Conservation (phyloP, 2,888 invertebrate species). For the Cataglyphis livida region DNA sequence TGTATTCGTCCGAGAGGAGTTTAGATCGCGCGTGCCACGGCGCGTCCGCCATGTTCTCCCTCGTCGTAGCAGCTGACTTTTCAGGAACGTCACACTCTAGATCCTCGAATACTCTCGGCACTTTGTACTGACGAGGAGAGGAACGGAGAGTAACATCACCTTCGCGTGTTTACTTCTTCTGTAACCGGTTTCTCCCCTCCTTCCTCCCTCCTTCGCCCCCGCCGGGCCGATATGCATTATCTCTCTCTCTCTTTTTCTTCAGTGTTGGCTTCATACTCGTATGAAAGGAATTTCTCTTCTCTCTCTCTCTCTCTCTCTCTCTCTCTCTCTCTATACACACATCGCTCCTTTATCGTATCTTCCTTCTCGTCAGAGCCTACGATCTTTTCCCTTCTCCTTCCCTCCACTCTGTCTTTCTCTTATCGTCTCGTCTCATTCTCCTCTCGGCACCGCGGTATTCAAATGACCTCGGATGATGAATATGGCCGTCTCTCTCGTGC, state of each 20-base stretch:
- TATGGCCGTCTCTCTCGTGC: conserved; percentile 69
- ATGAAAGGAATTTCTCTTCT: conserved; percentile 11
- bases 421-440: conserved; percentile 62
- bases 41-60: conserved; percentile 33
- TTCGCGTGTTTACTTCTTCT: conserved; percentile 84
- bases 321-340: conserved; percentile 51
- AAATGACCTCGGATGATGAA: conserved; percentile 80
- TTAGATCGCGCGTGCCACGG: conserved; percentile 47
- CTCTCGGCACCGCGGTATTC: conserved; percentile 72
- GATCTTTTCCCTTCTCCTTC: conserved; percentile 53
- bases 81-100: conserved; percentile 74
- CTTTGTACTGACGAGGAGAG: conserved; percentile 74
- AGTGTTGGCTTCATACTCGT: conserved; percentile 44
- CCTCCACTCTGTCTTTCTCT: conserved; percentile 47
- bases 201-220: conserved; percentile 56
- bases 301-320: conserved; percentile 44
- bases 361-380: conserved; percentile 49
- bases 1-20: conserved; percentile 22
- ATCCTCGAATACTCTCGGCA: conserved; percentile 71
- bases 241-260: conserved; percentile 43
- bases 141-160: conserved; percentile 82
- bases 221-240: conserved; percentile 33
- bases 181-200: conserved; percentile 79
- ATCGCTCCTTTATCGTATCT: conserved; percentile 24
- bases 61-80: conserved; percentile 66